A percentile compares a stretch with the other conserved stretches of the same genome.
Conservation (phyloP, 2,113 vertebrate genomes). For the Oncorhynchus clarkii region DNA sequence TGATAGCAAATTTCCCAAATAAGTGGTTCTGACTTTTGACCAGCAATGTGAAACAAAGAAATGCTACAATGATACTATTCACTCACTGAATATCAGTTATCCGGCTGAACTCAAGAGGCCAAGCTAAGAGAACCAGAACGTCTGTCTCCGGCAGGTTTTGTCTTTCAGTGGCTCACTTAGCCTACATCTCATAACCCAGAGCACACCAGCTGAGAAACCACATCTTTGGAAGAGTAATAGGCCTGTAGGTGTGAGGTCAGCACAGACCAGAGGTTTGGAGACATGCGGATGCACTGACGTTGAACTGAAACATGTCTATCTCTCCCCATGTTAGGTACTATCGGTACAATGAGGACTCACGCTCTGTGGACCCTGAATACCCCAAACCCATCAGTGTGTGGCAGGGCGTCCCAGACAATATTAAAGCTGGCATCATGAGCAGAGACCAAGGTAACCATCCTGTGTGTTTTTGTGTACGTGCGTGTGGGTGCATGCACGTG, state of each 20-base stretch:
- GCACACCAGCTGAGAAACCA: not conserved
- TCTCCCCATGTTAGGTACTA: constrained; percentile 76
- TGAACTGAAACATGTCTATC: not conserved
- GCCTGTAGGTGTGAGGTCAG: not conserved
- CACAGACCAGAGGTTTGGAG: not conserved
- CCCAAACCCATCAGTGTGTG: constrained; percentile 82
- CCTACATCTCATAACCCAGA: not conserved
- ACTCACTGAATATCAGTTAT: not conserved
- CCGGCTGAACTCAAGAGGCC: not conserved
- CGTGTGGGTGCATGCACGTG: not conserved
- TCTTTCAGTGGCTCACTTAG: not conserved
- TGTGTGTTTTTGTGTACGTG: not conserved
- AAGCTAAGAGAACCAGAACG: not conserved
- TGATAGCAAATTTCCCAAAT: not conserved
- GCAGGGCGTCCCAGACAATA: constrained; percentile 87
- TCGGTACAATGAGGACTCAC: constrained; percentile 81
- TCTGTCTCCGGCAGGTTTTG: not conserved
- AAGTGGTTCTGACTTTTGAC: not conserved
- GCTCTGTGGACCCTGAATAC: constrained; percentile 79
- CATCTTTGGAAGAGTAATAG: not conserved
- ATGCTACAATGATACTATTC: not conserved
- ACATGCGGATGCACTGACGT: not conserved
- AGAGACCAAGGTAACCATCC: constrained; percentile 80
- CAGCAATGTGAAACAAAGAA: not conserved
- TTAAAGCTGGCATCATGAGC: constrained; percentile 85